Base-by-base conservation (phyloP, 2,888 invertebrate species). In the Drosophila pseudotakahashii region DNA sequence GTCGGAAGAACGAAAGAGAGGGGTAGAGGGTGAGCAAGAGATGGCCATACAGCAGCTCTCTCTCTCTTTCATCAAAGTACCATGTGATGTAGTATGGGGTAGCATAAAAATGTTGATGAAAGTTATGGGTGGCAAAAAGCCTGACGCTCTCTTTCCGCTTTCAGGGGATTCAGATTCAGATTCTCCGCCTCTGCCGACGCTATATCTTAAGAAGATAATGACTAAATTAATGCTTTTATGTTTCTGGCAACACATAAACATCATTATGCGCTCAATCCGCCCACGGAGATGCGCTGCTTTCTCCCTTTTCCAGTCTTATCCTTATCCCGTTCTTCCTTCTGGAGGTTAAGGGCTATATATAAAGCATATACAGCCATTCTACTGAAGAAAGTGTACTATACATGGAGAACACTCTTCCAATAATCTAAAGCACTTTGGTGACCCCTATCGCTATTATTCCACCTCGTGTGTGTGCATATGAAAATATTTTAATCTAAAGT, bases 181-280 rank as follows among this genome's bases (percentile, higher is more conserved):
- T 19, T 58, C 51, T 47, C 34, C 36, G 53, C 26, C 48, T 48
- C 55, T 59, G 76, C 59, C 54, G 45, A 30, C 62, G 63, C 64
- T 64, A 78, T 85, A 82, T 86, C 89, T 90, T 92, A 92, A 92
- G 92, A 88, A 91, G 91, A 92, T 92, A 92, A 92, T 91, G 89
- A 91, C 91, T 91, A 91, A 92, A 91, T 91, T 92, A 92, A 92
- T 91, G 90, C 91, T 90, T 91, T 92, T 91, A 91, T 92, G 88
- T 91, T 88, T 91, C 90, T 89, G 87, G 88, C 89, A 90, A 90
- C 90, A 90, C 82, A 91, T 90, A 90, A 90, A 90, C 89, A 90
- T 89, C 83, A 89, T 90, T 89, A 90, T 85, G 77, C 90, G 90
- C 85, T 89, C 89, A 90, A 85, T 90, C 84, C 81, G 75, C 73